Percentiles rank a stretch among this genome's conserved stretches.
Conservation (phyloP, 1,140 invertebrate genomes). For the Cryptotermes secundus region DNA sequence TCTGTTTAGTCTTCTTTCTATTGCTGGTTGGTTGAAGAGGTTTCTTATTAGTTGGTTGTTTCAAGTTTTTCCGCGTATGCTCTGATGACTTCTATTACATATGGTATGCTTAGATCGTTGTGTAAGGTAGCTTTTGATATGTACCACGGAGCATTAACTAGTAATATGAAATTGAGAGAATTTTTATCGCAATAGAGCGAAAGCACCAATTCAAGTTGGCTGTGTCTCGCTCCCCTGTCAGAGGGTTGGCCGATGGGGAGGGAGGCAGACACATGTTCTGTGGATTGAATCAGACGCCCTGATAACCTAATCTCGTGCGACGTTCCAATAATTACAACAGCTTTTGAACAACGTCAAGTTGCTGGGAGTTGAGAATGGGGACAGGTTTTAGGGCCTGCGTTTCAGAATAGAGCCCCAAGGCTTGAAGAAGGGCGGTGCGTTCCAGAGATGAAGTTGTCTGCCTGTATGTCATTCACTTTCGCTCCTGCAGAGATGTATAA, state of each 20-base stretch:
- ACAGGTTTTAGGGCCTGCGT: not conserved
- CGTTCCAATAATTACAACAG: conserved; percentile 10
- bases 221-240: not conserved
- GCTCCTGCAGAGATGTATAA: conserved; percentile 5
- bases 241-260: not conserved
- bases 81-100: too few species aligned
- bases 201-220: too few species aligned
- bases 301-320: conserved; percentile 3
- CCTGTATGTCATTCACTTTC: not conserved
- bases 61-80: too few species aligned
- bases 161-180: too few species aligned
- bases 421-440: not conserved
- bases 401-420: not conserved
- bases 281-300: not conserved
- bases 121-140: too few species aligned
- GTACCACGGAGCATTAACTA: too few species aligned
- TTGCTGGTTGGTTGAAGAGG: too few species aligned
- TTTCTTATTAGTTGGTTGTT: too few species aligned
- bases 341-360: conserved; percentile 1
- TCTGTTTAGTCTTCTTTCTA: too few species aligned
- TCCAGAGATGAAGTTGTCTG: not conserved
- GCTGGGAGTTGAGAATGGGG: not conserved
- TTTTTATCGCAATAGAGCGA: too few species aligned
- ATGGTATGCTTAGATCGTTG: too few species aligned
- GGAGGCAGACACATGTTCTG: not conserved